These are phyloP conservation scores for Enteromius treurensis DNA, from an alignment of 2,797 vertebrate genomes.

Conservation along the genomic window DNA sequence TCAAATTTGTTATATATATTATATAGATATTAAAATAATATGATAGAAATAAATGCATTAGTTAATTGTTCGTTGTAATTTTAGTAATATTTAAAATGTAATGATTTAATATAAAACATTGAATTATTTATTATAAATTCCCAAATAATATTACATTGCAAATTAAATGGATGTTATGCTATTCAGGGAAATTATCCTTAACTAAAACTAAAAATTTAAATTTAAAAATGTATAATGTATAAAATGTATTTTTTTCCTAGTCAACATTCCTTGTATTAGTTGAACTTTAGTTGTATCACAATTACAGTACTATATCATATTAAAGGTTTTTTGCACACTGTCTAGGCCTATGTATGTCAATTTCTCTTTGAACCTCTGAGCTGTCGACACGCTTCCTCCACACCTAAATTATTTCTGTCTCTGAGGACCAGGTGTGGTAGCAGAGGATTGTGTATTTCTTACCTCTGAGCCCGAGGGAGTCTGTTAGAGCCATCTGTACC, in stretches of 20 bases:
- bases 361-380: slow-evolving; percentile 33
- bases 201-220: not conserved
- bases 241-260: not conserved
- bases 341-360: not conserved
- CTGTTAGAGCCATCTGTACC: slow-evolving; percentile 56
- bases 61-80: not conserved
- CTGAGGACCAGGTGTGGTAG: slow-evolving; percentile 22
- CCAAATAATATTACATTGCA: not conserved
- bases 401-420: slow-evolving; percentile 35
- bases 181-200: not conserved
- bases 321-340: not conserved
- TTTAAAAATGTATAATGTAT: no score
- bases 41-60: not conserved
- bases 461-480: slow-evolving; percentile 27
- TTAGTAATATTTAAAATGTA: not conserved
- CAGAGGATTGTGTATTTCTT: slow-evolving; percentile 38
- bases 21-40: not conserved
- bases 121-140: not conserved
- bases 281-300: not conserved
- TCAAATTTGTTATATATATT: not conserved
- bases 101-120: not conserved
- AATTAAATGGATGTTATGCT: not conserved
- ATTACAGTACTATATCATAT: not conserved
- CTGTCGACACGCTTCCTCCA: slow-evolving; percentile 37
- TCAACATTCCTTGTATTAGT: not conserved